Base-by-base conservation (phyloP, 2,888 invertebrate species). In the Orthonychiurus folsomi region DNA sequence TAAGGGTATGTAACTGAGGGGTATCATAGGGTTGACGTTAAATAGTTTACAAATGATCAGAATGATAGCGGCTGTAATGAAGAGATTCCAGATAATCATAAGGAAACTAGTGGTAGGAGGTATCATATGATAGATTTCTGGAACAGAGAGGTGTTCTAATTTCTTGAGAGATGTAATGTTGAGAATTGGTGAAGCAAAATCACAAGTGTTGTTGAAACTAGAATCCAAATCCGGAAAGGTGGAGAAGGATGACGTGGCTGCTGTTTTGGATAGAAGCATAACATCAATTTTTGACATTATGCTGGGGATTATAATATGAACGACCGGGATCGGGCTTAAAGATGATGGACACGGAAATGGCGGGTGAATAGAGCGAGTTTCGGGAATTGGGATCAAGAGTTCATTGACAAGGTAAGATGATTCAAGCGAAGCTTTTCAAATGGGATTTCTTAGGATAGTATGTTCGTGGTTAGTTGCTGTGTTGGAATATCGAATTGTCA, bases 201-300 rank as follows among this genome's bases (percentile, higher is more conserved):
- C 28, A 27, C 56, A 56, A 9, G 56, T 56, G 15, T 56, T 37
- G 20, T 56, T 56, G 23, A 28, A 56, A 5, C 25, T 20, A 3
- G 28, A 20, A 2, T 5, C 23, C 5, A 56, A 21, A 27, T 56
- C 23, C 2, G 56, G 56, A 56, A 27, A 56, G 20, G 23, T 26
- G 5, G 25, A 20, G 3, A 5, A 37, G 37, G 37, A 37, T 37
- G 15, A 37, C 9, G 5, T 37, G 37, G 37, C 37, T 9, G 37
- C 5, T 5, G 37, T 9, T 37, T 37, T 37, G 9, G 56, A 28
- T n/a, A 28, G 20, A 9, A 56, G n/a, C n/a, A 56, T 9, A 9
- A 56, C 28, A 56, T 56, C 56, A 20, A 56, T 27, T 9, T 25
- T 56, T 20, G 56, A 56, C 56, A 56, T 56, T 20, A 56, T 56